Conservation (phyloP, 1,140 invertebrate genomes). For the Microplitis demolitor region DNA sequence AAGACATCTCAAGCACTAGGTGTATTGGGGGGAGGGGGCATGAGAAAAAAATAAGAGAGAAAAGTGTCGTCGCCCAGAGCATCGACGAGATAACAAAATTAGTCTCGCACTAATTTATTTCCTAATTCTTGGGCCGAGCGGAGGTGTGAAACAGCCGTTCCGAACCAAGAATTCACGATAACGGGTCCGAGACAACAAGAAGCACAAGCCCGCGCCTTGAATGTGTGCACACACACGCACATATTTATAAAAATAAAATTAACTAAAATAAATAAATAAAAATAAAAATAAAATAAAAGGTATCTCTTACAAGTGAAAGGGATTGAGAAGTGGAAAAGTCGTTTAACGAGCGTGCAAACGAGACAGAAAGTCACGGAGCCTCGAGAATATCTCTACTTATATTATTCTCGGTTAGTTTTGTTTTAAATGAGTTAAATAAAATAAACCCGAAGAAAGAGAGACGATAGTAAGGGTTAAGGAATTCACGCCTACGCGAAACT, state of each 20-base stretch:
- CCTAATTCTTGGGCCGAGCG: slow-evolving; percentile 58
- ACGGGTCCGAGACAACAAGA: slow-evolving; percentile 32
- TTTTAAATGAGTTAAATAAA: slow-evolving; percentile 13
- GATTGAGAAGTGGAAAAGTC: slow-evolving; percentile 8
- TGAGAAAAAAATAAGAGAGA: slow-evolving; percentile 16
- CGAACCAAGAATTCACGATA: slow-evolving; percentile 48
- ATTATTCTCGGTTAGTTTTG: neutral
- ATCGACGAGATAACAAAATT: slow-evolving; percentile 59
- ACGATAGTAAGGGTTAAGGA: slow-evolving; percentile 54
- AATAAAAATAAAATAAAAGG: slow-evolving; percentile 15
- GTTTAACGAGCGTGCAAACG: slow-evolving; percentile 3
- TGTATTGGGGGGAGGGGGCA: neutral
- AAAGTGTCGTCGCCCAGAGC: slow-evolving; percentile 28
- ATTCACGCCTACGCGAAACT: slow-evolving; percentile 51
- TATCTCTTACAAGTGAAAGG: slow-evolving; percentile 17
- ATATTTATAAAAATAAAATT: slow-evolving; percentile 16
- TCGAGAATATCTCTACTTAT: neutral
- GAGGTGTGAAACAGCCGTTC: slow-evolving; percentile 61
- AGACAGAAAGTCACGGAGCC: slow-evolving; percentile 6
- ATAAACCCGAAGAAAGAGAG: slow-evolving; percentile 29
- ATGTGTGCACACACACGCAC: neutral
- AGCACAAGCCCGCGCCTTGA: slow-evolving; percentile 21
- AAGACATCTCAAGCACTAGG: neutral
- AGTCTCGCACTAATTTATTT: slow-evolving; percentile 60
- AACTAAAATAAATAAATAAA: slow-evolving; percentile 28